phyloP scores from a whole-genome alignment of 1,140 invertebrate species.

The Acyrthosiphon pisum region DNA sequence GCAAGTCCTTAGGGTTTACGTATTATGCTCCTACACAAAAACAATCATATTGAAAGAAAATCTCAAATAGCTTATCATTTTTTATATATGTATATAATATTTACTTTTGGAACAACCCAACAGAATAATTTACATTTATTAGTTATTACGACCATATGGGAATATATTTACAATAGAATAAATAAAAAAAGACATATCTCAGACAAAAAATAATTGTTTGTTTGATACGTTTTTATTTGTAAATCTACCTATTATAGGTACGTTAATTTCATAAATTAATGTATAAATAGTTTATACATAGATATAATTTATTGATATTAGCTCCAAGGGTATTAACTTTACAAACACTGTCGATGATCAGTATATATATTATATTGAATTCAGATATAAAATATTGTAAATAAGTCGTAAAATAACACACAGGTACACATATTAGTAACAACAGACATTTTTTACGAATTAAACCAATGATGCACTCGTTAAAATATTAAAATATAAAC shows the following conservation, averaged over 20 bases:
- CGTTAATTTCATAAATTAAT: not conserved
- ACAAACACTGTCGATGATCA: not conserved
- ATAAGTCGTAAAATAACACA: too few species aligned
- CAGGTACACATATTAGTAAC: too few species aligned
- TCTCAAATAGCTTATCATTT: not conserved
- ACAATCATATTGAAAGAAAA: not conserved
- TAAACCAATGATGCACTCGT: not conserved
- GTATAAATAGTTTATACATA: too few species aligned
- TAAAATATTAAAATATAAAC: not conserved
- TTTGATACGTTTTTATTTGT: not conserved
- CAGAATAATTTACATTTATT: slow-evolving; percentile 7
- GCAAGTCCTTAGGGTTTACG: not conserved
- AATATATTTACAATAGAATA: not conserved
- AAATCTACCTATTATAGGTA: not conserved
- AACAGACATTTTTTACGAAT: not conserved
- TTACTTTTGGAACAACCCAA: not conserved
- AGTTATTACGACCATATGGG: not conserved
- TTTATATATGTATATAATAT: not conserved
- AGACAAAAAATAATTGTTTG: not conserved
- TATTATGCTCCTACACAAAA: not conserved
- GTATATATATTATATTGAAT: not conserved
- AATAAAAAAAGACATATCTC: not conserved
- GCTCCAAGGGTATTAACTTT: too few species aligned
- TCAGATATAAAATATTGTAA: not conserved
- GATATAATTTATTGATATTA: too few species aligned